phyloP scores from a whole-genome alignment of 2,113 vertebrate species.

The Podiceps cristatus region DNA sequence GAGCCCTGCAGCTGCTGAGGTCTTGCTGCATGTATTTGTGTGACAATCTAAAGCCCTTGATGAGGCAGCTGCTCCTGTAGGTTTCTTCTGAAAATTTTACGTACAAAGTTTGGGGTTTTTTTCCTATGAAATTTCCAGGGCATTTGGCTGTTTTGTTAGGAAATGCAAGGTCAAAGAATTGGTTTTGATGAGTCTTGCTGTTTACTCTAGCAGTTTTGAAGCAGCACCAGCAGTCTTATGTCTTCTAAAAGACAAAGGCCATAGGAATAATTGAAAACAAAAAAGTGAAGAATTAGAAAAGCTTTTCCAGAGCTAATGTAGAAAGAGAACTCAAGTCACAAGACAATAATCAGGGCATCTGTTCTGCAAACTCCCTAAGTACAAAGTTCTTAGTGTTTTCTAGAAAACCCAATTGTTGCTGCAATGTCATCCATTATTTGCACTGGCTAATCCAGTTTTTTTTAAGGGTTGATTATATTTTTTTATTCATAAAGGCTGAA shows the following conservation, averaged over 20 bases:
- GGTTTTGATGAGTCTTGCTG: background rate
- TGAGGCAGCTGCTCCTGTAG: background rate
- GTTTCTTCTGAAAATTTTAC: background rate
- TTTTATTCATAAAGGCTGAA: background rate
- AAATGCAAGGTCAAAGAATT: background rate
- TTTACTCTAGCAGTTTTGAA: background rate
- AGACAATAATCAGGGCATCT: background rate
- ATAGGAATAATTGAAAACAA: background rate
- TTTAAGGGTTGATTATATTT: background rate
- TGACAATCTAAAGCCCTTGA: background rate
- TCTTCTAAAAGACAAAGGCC: background rate
- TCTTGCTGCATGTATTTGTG: background rate
- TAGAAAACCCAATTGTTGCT: background rate
- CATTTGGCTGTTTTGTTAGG: background rate
- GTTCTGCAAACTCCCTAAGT: background rate
- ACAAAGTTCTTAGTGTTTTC: background rate
- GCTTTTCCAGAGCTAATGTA: background rate
- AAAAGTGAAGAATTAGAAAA: background rate
- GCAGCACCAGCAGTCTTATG: accelerated
- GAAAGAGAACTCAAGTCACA: background rate
- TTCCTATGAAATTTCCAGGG: background rate
- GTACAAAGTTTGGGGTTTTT: background rate
- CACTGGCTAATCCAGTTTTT: background rate
- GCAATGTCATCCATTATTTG: background rate
- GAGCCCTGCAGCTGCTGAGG: background rate